Conservation (phyloP, 2,113 vertebrate species). For the Scartelaos histophorus region DNA sequence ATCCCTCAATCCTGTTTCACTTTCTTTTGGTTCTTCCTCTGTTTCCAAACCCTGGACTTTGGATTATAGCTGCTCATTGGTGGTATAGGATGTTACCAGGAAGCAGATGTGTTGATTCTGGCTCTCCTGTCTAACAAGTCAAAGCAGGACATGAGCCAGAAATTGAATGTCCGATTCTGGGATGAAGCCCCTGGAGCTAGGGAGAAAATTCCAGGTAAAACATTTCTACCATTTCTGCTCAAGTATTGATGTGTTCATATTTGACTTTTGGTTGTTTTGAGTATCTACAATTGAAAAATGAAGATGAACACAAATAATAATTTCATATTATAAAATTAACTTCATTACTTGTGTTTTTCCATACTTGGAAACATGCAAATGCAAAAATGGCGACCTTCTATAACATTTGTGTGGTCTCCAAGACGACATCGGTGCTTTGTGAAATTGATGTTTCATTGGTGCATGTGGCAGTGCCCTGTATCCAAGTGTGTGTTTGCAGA, state of each 20-base stretch:
- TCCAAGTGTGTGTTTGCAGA: slow-evolving; percentile 23
- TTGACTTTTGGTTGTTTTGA: neutral
- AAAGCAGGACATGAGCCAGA: slow-evolving; percentile 31
- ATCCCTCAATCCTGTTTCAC: neutral
- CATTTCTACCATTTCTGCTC: neutral
- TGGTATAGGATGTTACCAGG: slow-evolving; percentile 47
- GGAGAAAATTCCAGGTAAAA: slow-evolving; percentile 65
- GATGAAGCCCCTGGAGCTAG: slow-evolving; percentile 40
- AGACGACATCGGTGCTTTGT: neutral
- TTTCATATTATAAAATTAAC: no score
- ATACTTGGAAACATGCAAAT: neutral
- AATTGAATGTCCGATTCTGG: slow-evolving; percentile 33
- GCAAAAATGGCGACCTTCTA: neutral
- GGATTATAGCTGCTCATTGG: slow-evolving; percentile 22
- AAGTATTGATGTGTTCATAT: neutral
- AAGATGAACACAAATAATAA: no score
- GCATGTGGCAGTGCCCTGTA: neutral
- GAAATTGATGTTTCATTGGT: neutral
- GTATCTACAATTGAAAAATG: neutral
- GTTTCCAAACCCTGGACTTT: slow-evolving; percentile 46
- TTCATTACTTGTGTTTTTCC: no score
- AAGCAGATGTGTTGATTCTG: slow-evolving; percentile 31
- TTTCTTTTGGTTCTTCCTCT: slow-evolving; percentile 7
- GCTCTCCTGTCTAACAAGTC: slow-evolving; percentile 27
- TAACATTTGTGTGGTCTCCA: neutral